Evolutionary conservation across 2,797 vertebrate genomes (phyloP).

Genomic region (Euthynnus affinis): DNA sequence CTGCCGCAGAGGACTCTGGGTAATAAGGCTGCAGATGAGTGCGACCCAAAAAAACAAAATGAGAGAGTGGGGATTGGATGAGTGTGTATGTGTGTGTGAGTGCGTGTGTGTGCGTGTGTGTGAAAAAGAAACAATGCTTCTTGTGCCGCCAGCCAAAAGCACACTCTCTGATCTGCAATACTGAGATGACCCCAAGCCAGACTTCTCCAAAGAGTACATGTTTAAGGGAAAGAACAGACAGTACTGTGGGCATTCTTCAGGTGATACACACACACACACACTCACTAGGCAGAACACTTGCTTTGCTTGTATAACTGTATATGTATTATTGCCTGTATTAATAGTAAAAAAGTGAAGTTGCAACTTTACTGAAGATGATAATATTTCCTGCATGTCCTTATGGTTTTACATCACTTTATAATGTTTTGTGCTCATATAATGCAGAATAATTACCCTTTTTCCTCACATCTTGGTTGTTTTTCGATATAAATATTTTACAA

Average conservation of each 20-base stretch:
- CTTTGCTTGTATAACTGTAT: background rate
- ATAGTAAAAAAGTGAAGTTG: background rate
- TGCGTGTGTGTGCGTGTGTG: slow-evolving; percentile 10
- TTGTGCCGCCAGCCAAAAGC: slow-evolving; percentile 49
- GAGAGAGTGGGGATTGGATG: slow-evolving; percentile 49
- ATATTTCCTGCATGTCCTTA: background rate
- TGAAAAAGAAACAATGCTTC: slow-evolving; percentile 34
- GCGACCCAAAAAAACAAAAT: slow-evolving; percentile 75
- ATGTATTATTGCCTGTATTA: background rate
- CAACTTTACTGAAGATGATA: background rate
- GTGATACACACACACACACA: background rate
- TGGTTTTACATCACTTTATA: background rate
- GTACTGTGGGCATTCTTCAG: slow-evolving; percentile 10
- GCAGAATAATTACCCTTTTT: background rate
- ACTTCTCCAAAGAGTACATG: slow-evolving; percentile 43
- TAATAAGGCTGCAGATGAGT: slow-evolving; percentile 80
- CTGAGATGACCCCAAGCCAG: slow-evolving; percentile 44
- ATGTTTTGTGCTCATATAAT: background rate
- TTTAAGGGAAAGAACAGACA: slow-evolving; percentile 27
- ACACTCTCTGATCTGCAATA: slow-evolving; percentile 45
- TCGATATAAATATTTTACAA: background rate
- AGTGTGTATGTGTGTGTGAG: background rate
- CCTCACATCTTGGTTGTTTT: background rate
- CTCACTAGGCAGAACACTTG: background rate
- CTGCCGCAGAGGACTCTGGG: slow-evolving; percentile 79